These are phyloP conservation scores for Calypte anna DNA, from an alignment of 2,113 vertebrate genomes.

Conservation along the genomic window DNA sequence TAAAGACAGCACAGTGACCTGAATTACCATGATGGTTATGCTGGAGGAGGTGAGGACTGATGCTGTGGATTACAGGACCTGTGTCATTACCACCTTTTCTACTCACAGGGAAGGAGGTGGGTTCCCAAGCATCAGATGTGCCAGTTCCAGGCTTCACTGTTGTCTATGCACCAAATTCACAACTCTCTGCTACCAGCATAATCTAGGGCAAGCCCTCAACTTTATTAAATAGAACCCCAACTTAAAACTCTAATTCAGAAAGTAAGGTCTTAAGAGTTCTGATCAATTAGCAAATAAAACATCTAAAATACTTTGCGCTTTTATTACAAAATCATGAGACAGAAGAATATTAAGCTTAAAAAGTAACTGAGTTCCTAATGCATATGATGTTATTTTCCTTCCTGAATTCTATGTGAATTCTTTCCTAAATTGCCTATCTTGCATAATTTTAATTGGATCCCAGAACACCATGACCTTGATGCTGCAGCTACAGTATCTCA, in stretches of 20 bases:
- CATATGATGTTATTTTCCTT: neutral
- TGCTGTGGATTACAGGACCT: neutral
- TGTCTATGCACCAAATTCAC: neutral
- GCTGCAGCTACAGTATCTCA: neutral
- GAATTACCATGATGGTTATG: neutral
- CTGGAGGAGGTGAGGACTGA: neutral
- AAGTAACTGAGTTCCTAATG: neutral
- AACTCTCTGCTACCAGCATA: rapidly evolving
- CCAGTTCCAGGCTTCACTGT: neutral
- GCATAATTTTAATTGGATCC: slow-evolving; percentile 50
- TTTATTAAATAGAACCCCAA: neutral
- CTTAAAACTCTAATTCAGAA: neutral
- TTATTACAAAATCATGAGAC: neutral
- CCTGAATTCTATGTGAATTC: neutral
- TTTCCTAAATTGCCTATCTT: slow-evolving; percentile 29
- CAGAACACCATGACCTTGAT: slow-evolving; percentile 45
- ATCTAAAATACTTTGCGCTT: neutral
- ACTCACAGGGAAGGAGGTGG: neutral
- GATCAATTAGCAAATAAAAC: slow-evolving; percentile 14
- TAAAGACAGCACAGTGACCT: neutral
- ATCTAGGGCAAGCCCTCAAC: neutral
- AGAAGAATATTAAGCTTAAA: slow-evolving; percentile 22
- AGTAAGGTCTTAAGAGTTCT: neutral
- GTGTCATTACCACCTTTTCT: neutral
- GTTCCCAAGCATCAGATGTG: neutral